Base-by-base conservation (phyloP, 2,797 vertebrate species). In the Aulostomus chinensis region DNA sequence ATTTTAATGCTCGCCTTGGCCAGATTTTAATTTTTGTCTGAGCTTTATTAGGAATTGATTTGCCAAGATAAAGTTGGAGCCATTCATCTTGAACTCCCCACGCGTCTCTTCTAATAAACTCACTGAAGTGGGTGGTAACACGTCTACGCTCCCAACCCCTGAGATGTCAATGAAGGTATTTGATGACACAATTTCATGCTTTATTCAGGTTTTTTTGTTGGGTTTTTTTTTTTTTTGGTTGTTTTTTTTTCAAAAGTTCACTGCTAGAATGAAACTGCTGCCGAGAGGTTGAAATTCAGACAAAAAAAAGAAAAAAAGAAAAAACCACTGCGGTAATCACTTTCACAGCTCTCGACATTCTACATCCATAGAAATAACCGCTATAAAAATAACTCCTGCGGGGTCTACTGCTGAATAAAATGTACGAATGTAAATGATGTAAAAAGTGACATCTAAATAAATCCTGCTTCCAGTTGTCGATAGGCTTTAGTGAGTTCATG, bases 1-100 rank as follows among this genome's bases (percentile, higher is more conserved):
- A 68, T 50, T 79, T 82, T 81, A 81, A 58, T 39, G 53, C 54
- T 68, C 40, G 9, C 58, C 37, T 62, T 41, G 69, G 78, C 72
- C 73, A 64, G 73, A 62, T 83, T 72, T 63, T 20, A 69, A 74
- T 81, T 83, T 88, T 85, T 86, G 53, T 79, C 58, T 65, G 60
- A 74, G 74, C 72, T 91, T 90, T 91, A 89, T 91, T 88, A 71
- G 84, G 86, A 77, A 81, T 73, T 78, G 72, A 88, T 84, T 90
- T 87, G 88, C 89, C 88, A 90, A 90, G 75, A 85, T 84, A 87
- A 88, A 87, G 81, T 66, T 74, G 47, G 76, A 77, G 65, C 64
- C 68, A 83, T 84, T 81, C 81, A 85, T 88, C 71, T 78, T 83
- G 62, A 59, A 75, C 77, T 81, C 68, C 60, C 54, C 64, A 66